Conservation (phyloP, 2,888 invertebrate genomes). For the Alloplasta piceator region DNA sequence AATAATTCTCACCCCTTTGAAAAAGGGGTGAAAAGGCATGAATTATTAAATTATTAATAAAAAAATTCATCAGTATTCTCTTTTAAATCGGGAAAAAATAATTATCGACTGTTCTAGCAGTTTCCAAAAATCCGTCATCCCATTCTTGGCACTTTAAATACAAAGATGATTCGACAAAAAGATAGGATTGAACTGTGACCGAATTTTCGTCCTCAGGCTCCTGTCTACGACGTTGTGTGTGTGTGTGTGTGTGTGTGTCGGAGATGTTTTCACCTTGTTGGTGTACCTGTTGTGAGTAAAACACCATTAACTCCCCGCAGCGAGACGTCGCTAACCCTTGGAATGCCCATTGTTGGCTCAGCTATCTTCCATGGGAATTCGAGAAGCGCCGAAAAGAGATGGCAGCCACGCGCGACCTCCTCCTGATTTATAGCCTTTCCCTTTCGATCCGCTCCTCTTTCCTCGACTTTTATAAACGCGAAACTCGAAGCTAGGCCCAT, state of each 20-base stretch:
- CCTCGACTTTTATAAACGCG: conserved; percentile 46
- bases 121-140: too few relatives aligned
- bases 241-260: not conserved
- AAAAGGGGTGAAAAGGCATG: too few relatives aligned
- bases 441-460: conserved; percentile 49
- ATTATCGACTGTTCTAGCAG: too few relatives aligned
- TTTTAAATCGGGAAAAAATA: too few relatives aligned
- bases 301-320: conserved; percentile 75
- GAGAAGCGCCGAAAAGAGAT: conserved; percentile 40
- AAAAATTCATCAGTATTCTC: too few relatives aligned
- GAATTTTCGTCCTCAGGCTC: conserved; percentile 23
- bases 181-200: conserved; percentile 20
- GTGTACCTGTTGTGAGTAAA: conserved; percentile 74
- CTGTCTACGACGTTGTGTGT: not conserved
- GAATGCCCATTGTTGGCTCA: conserved; percentile 65
- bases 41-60: too few relatives aligned
- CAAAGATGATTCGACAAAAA: conserved; percentile 14
- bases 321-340: conserved; percentile 47
- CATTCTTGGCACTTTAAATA: too few relatives aligned
- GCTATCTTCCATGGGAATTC: conserved; percentile 7
- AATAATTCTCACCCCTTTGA: too few relatives aligned
- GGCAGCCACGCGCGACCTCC: conserved; percentile 55
- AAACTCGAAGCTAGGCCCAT: not conserved
- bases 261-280: conserved; percentile 6
- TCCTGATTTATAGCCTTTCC: conserved; percentile 56